Evolutionary conservation across 1,140 invertebrate species (phyloP).

Genomic region (Trichonephila inaurata): DNA sequence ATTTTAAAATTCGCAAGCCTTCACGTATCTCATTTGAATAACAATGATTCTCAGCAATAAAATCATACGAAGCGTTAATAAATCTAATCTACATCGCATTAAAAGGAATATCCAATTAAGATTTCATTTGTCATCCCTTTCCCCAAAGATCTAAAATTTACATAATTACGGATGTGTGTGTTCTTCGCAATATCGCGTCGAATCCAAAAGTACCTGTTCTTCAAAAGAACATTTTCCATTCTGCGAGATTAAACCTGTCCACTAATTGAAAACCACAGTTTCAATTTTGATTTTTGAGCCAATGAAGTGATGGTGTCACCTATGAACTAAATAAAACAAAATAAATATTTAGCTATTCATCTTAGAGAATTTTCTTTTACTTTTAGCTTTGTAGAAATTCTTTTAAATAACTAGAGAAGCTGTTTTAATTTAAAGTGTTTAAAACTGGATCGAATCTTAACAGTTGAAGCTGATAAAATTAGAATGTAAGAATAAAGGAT

Average conservation of each 20-base stretch:
- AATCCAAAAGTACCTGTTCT: background rate
- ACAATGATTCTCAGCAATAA: constrained; percentile 17
- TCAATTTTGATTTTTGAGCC: background rate
- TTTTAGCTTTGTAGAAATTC: no score
- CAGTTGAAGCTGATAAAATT: no score
- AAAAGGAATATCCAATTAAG: constrained; percentile 25
- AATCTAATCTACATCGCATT: constrained; percentile 26
- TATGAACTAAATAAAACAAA: no score
- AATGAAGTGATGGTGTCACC: no score
- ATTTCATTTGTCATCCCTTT: constrained; percentile 27
- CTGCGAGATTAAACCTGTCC: constrained; percentile 6
- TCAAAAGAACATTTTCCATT: background rate
- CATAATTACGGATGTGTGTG: background rate
- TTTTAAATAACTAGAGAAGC: no score
- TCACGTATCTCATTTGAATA: background rate
- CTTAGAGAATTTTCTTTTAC: no score
- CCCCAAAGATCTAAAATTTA: constrained; percentile 3
- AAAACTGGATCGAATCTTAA: no score
- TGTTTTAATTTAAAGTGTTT: no score
- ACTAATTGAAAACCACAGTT: constrained; percentile 20
- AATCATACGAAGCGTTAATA: constrained; percentile 23
- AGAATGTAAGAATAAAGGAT: no score
- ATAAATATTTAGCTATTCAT: no score
- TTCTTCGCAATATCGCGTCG: background rate
- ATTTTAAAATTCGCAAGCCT: background rate